Evolutionary conservation across 2,888 invertebrate species (phyloP).

Genomic region (Arrhopalites spinosus): DNA sequence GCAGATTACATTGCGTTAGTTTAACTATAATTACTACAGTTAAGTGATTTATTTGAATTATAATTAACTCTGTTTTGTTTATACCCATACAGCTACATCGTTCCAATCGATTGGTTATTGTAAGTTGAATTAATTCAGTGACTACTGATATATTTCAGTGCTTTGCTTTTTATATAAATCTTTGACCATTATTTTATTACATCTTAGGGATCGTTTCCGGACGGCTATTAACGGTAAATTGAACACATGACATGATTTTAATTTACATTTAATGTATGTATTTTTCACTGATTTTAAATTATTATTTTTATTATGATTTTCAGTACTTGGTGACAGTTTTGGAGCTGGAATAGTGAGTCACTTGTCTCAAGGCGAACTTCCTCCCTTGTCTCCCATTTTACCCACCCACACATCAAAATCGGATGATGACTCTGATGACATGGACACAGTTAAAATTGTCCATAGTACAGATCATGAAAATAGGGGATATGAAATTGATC

Average conservation of each 20-base stretch:
- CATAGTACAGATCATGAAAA: conserved; percentile 6
- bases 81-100: conserved; percentile 58
- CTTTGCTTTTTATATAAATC: no score
- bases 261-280: background rate
- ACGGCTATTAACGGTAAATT: conserved; percentile 58
- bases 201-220: conserved; percentile 57
- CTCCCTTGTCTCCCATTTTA: conserved; percentile 32
- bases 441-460: background rate
- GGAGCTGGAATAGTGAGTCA: conserved; percentile 65
- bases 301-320: conserved; percentile 61
- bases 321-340: conserved; percentile 62
- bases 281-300: background rate
- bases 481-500: conserved; percentile 6
- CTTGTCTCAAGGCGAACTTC: conserved; percentile 58
- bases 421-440: no score
- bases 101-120: conserved; percentile 60
- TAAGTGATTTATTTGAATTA: no score
- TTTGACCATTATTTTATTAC: no score
- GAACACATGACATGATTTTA: no score
- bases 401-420: no score
- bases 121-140: conserved; percentile 50
- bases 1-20: conserved; percentile 59
- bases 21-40: no score
- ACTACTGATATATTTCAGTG: background rate
- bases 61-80: no score